These are phyloP conservation scores for Stegodyphus mimosarum DNA, from an alignment of 1,140 invertebrate species.

Conservation along the genomic window DNA sequence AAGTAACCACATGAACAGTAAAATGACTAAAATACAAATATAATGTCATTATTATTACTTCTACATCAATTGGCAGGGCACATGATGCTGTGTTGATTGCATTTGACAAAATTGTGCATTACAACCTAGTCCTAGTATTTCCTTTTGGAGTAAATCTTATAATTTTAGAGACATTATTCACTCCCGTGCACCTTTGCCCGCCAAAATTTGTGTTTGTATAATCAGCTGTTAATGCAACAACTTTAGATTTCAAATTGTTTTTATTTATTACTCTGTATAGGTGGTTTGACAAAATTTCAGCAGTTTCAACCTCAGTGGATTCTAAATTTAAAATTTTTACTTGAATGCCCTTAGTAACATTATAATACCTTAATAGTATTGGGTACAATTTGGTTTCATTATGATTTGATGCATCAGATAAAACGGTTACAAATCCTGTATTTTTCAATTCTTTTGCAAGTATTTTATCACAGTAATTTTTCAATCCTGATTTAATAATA, in stretches of 20 bases:
- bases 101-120: constrained; percentile 23
- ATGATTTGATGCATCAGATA: background rate
- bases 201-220: constrained; percentile 38
- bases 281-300: background rate
- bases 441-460: too few species aligned
- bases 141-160: background rate
- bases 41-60: background rate
- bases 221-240: constrained; percentile 22
- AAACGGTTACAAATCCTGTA: background rate
- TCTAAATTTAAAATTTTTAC: background rate
- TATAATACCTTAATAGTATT: background rate
- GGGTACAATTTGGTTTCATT: background rate
- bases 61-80: background rate
- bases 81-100: constrained; percentile 7
- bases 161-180: background rate
- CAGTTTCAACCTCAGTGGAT: background rate
- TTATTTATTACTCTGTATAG: background rate
- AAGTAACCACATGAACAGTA: background rate
- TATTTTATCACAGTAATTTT: too few species aligned
- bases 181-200: constrained; percentile 1
- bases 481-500: too few species aligned
- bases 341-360: background rate
- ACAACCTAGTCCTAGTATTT: constrained; percentile 20
- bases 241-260: constrained; percentile 8
- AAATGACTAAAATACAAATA: constrained; percentile 17